phyloP scores from a whole-genome alignment of 2,113 vertebrate species.

The Clarias magur region DNA sequence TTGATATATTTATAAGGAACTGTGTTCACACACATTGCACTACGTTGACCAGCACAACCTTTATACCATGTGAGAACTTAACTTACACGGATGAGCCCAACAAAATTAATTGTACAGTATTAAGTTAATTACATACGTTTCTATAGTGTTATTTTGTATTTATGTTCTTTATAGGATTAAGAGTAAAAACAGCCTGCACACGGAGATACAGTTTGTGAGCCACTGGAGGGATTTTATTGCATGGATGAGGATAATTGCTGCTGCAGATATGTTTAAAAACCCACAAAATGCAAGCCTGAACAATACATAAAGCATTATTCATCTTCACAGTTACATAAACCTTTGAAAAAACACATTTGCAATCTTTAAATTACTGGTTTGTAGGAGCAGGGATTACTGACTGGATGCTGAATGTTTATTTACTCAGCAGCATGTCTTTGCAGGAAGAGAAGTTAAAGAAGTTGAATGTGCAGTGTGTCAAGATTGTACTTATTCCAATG shows the following conservation, averaged over 20 bases:
- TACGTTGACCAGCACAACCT: slow-evolving; percentile 28
- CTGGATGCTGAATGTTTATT: neutral
- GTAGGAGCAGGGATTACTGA: neutral
- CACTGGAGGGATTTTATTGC: slow-evolving; percentile 9
- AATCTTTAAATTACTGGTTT: neutral
- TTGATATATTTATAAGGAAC: slow-evolving; percentile 14
- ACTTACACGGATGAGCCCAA: slow-evolving; percentile 47
- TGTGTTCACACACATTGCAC: slow-evolving; percentile 51
- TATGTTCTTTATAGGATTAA: slow-evolving; percentile 33
- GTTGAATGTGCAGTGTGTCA: too few relatives aligned
- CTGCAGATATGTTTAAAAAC: slow-evolving; percentile 37
- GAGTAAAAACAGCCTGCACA: slow-evolving; percentile 34
- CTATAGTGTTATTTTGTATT: neutral
- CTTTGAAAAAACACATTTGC: neutral
- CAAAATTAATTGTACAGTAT: slow-evolving; percentile 15
- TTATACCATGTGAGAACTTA: slow-evolving; percentile 28
- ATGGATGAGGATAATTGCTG: slow-evolving; percentile 6
- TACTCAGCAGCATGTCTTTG: neutral
- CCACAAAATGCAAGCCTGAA: slow-evolving; percentile 41
- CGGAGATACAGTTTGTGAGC: slow-evolving; percentile 47
- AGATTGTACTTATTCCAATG: too few relatives aligned
- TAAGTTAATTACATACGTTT: neutral
- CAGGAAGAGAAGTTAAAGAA: too few relatives aligned
- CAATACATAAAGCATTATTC: slow-evolving; percentile 35
- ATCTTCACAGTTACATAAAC: neutral